Base-by-base conservation (phyloP, 2,888 invertebrate genomes). In the Caenorhabditis macrosperma region DNA sequence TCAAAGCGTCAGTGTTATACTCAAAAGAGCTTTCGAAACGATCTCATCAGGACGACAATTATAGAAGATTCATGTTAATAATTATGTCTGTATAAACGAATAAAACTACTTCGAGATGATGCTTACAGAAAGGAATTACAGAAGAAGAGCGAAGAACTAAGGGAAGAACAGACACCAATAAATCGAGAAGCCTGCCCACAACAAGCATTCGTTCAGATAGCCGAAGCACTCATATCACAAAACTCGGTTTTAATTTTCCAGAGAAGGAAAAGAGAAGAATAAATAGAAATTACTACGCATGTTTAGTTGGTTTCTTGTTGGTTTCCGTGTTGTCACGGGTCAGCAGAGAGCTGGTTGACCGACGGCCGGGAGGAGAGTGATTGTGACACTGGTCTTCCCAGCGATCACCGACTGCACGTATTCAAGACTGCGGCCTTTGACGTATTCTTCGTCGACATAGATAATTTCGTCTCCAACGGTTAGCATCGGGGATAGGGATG, bases 381-480 rank as follows among this genome's bases (percentile, higher is more conserved):
- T 84, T 20, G 71, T 78, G 30, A 86, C 85, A 30, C 80, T 74
- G 6, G 86, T 86, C 54, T 86, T 86, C 22, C 86, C 86, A 55
- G 85, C 82, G 26, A 86, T 86, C 28, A 86, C 71, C 0, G 86
- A 83, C 61, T 86, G 86, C 0, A 86, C 86, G 61, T 85, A 86
- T 60, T 86, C 86, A 17, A 86, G 78, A 7, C 82, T 75, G 26
- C 79, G 77, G 41, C 85, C 86, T 68, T 85, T 85, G 12, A 88
- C 83, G 17, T 83, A 64, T 55, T 85, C 85, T 22, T 81, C 84
- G 61, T 88, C 87, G 1, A 88, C 86, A 54, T 85, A 86, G 38
- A 88, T 79, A 15, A 88, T 85, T 57, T 88, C 85, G 67, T 88
- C 88, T 48, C 88, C 88, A 33, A 88, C 85, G 6, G 86, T 83